These are phyloP conservation scores for Drosophila paranaensis DNA, from an alignment of 2,888 invertebrate species.

Conservation along the genomic window DNA sequence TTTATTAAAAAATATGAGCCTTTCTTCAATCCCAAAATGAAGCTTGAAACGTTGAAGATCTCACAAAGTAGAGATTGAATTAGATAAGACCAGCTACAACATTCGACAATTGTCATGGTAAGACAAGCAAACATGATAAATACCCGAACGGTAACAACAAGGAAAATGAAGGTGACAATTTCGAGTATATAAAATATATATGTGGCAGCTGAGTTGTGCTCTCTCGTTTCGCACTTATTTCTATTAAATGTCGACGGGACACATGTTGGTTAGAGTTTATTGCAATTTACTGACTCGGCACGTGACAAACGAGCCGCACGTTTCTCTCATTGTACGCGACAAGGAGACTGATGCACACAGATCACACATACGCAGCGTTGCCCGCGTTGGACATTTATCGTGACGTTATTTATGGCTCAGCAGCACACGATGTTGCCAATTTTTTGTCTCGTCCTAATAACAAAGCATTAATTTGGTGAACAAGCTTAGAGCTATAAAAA, in stretches of 20 bases:
- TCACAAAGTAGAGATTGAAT: not conserved
- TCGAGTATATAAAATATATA: slow-evolving; percentile 27
- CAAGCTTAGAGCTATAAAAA: slow-evolving; percentile 35
- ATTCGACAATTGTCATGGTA: not conserved
- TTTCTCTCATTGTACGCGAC: slow-evolving; percentile 63
- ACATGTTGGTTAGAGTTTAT: slow-evolving; percentile 75
- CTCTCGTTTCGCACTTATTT: slow-evolving; percentile 50
- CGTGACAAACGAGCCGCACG: slow-evolving; percentile 81
- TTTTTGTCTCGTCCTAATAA: slow-evolving; percentile 34
- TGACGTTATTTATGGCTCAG: slow-evolving; percentile 46
- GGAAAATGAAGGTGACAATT: slow-evolving; percentile 1
- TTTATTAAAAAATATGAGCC: not conserved
- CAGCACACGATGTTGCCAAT: slow-evolving; percentile 27
- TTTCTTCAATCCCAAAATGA: no score
- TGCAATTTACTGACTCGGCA: slow-evolving; percentile 81
- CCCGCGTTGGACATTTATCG: slow-evolving; percentile 32
- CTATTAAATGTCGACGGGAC: slow-evolving; percentile 67
- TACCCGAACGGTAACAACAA: not conserved
- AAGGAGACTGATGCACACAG: slow-evolving; percentile 29
- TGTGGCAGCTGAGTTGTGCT: slow-evolving; percentile 16
- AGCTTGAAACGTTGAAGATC: not conserved
- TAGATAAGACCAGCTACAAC: not conserved
- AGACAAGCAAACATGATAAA: slow-evolving; percentile 5
- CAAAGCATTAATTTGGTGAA: slow-evolving; percentile 48
- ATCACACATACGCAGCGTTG: slow-evolving; percentile 57